phyloP scores from a whole-genome alignment of 2,797 vertebrate genomes.

The Melanotaenia boesemani region DNA sequence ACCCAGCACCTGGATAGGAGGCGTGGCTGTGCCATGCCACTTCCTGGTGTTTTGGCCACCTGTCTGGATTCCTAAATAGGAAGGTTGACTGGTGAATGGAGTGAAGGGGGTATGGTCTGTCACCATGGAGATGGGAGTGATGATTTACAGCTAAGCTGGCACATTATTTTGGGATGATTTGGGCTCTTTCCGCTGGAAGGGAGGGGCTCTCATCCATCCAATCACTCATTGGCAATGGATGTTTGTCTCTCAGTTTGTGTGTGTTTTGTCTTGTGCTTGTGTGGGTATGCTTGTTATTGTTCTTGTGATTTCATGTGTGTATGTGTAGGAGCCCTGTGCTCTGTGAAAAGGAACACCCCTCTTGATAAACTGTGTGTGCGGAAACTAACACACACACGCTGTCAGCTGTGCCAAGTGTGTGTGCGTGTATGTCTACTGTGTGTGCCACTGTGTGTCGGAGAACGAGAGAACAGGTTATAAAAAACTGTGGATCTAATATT shows the following conservation, averaged over 20 bases:
- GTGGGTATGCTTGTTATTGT: slow-evolving; percentile 42
- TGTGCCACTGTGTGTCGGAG: slow-evolving; percentile 43
- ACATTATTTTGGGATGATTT: slow-evolving; percentile 76
- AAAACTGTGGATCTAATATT: slow-evolving; percentile 86
- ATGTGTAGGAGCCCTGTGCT: slow-evolving; percentile 58
- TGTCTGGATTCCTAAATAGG: slow-evolving; percentile 47
- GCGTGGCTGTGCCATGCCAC: slow-evolving; percentile 79
- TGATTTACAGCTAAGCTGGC: slow-evolving; percentile 76
- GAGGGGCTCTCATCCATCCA: slow-evolving; percentile 76
- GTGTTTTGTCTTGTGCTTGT: slow-evolving; percentile 49
- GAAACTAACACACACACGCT: slow-evolving; percentile 39
- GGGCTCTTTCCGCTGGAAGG: slow-evolving; percentile 85
- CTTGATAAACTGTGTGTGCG: slow-evolving; percentile 59
- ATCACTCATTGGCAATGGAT: slow-evolving; percentile 74
- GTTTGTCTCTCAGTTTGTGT: slow-evolving; percentile 59
- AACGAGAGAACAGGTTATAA: slow-evolving; percentile 59
- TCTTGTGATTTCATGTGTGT: slow-evolving; percentile 38
- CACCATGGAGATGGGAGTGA: slow-evolving; percentile 62
- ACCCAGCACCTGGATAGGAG: slow-evolving; percentile 45
- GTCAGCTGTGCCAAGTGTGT: slow-evolving; percentile 61
- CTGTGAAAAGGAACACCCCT: slow-evolving; percentile 64
- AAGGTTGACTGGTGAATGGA: slow-evolving; percentile 35
- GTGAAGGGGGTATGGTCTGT: slow-evolving; percentile 63
- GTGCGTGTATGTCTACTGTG: slow-evolving; percentile 29
- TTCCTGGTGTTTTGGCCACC: slow-evolving; percentile 48